A percentile compares a stretch with the other conserved stretches of the same genome.
These are phyloP conservation scores for Parnassius orleans DNA, from an alignment of 2,888 invertebrate genomes.

Conservation along the genomic window DNA sequence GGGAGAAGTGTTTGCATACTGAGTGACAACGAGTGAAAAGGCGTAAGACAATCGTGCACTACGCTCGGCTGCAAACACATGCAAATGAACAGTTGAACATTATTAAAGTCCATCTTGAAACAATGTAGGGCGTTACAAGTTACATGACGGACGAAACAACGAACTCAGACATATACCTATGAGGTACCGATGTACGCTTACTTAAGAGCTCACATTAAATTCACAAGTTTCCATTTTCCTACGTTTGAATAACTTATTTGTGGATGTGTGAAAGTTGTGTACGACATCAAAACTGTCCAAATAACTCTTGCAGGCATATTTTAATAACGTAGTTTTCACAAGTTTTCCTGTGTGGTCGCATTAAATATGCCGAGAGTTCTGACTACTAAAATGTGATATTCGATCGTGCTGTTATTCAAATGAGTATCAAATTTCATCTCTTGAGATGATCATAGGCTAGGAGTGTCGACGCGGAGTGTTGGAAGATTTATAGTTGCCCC, in stretches of 20 bases:
- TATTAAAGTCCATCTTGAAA: conserved; percentile 37
- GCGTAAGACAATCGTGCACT: conserved; percentile 51
- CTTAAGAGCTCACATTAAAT: conserved; percentile 16
- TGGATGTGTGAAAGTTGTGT: conserved; percentile 16
- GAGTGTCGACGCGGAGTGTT: conserved; percentile 55
- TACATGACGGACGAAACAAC: conserved; percentile 40
- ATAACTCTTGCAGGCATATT: conserved; percentile 7
- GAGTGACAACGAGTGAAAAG: conserved; percentile 67
- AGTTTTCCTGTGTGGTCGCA: conserved; percentile 53
- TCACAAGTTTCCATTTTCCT: conserved; percentile 23
- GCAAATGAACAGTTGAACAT: conserved; percentile 57
- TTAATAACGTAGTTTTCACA: conserved; percentile 20
- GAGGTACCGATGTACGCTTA: conserved; percentile 14
- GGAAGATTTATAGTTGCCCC: conserved; percentile 65
- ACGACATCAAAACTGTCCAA: conserved; percentile 6
- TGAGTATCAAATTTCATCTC: conserved; percentile 65
- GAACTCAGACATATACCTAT: conserved; percentile 37
- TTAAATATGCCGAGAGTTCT: conserved; percentile 44
- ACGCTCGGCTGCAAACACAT: conserved; percentile 53
- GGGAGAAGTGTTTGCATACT: conserved; percentile 56
- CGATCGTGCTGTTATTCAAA: conserved; percentile 56
- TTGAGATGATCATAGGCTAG: conserved; percentile 48
- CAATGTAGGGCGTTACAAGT: conserved; percentile 34
- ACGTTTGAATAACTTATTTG: conserved; percentile 21
- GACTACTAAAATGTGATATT: conserved; percentile 55